Conservation (phyloP, 1,140 invertebrate genomes). For the Aphis gossypii region DNA sequence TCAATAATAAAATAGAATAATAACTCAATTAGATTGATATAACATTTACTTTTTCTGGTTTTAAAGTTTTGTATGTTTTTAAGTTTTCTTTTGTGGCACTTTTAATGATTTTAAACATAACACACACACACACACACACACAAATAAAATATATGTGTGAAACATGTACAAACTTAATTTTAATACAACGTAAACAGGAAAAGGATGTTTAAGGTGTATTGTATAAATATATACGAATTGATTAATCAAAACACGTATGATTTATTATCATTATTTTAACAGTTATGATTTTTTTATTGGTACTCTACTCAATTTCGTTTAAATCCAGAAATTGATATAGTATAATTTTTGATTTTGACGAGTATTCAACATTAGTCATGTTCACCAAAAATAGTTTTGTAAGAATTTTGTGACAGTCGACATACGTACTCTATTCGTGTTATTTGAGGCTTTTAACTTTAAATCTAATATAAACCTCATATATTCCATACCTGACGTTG, state of each 20-base stretch:
- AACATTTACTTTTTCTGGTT: constrained; percentile 25
- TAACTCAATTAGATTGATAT: constrained; percentile 8
- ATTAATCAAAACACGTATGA: neutral
- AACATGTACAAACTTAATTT: neutral
- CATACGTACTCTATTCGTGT: neutral
- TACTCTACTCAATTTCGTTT: neutral
- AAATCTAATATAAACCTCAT: constrained; percentile 17
- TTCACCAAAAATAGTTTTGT: too few relatives aligned
- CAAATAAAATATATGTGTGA: neutral
- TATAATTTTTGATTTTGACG: neutral
- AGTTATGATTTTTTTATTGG: neutral
- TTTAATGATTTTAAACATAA: constrained; percentile 6
- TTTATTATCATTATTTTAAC: neutral
- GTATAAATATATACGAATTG: neutral
- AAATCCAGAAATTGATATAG: neutral
- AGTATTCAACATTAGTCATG: neutral
- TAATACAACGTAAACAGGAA: neutral
- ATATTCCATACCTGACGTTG: neutral
- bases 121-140: neutral
- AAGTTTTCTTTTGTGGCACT: constrained; percentile 23
- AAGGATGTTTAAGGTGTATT: neutral
- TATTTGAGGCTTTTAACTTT: neutral
- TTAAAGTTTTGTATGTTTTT: constrained; percentile 8
- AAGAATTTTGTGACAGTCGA: neutral
- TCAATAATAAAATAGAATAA: constrained; percentile 20